Conservation (phyloP, 2,113 vertebrate species). For the Rhipidura dahli region DNA sequence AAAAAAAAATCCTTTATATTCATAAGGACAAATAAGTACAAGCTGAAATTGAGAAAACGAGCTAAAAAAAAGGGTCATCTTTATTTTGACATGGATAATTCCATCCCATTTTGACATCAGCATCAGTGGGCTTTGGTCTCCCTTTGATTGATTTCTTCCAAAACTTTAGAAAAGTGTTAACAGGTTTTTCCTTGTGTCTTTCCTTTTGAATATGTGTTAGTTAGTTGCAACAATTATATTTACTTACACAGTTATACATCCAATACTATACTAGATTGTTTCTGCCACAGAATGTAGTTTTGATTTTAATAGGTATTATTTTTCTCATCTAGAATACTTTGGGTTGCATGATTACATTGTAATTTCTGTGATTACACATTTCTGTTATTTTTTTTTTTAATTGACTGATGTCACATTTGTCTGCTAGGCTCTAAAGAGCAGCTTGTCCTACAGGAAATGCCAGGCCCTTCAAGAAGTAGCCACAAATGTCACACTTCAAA, state of each 20-base stretch:
- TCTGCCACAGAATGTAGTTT: not conserved
- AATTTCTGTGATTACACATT: not conserved
- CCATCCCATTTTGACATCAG: not conserved
- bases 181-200: not conserved
- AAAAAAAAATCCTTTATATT: not conserved
- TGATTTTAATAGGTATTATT: not conserved
- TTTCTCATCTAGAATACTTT: not conserved
- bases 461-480: constrained; percentile 9
- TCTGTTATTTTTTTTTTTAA: not conserved
- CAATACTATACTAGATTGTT: not conserved
- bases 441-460: not conserved
- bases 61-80: not conserved
- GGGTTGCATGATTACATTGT: not conserved
- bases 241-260: not conserved
- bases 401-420: not conserved
- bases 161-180: not conserved
- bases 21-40: not conserved
- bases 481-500: constrained; percentile 38
- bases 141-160: not conserved
- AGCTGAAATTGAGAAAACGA: not conserved
- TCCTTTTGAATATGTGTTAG: not conserved
- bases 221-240: not conserved
- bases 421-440: not conserved
- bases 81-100: not conserved
- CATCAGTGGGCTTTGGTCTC: not conserved